These are phyloP conservation scores for Otocyon megalotis DNA, from an alignment of 2,113 vertebrate genomes.

Conservation along the genomic window DNA sequence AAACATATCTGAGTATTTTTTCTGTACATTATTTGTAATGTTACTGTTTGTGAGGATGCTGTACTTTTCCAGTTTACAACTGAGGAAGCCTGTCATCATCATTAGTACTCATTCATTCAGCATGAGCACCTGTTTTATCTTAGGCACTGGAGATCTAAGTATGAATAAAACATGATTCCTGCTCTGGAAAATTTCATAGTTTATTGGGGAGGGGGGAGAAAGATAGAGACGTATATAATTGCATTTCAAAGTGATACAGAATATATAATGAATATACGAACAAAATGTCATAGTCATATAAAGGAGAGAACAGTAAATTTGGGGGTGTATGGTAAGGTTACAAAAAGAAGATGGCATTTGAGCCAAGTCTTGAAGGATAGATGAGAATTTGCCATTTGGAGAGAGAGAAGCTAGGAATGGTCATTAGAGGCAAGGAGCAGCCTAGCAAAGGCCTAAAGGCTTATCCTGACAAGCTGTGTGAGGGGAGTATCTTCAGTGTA, in stretches of 20 bases:
- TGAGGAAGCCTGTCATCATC: conserved; percentile 68
- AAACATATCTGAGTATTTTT: conserved; percentile 33
- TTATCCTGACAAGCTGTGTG: accelerated
- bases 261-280: conserved; percentile 29
- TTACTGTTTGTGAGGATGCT: not conserved
- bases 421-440: not conserved
- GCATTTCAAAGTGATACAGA: not conserved
- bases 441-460: not conserved
- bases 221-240: conserved; percentile 47
- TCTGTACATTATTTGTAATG: not conserved
- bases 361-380: not conserved
- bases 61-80: conserved; percentile 36
- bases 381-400: not conserved
- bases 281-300: not conserved
- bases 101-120: conserved; percentile 68
- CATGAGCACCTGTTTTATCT: conserved; percentile 66
- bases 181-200: conserved; percentile 46
- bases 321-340: not conserved
- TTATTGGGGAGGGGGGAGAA: not conserved
- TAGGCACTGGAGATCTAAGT: not conserved
- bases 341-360: conserved; percentile 18
- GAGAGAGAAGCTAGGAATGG: not conserved
- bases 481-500: not conserved
- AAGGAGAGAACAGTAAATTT: not conserved
- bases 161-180: conserved; percentile 76